A percentile compares a stretch with the other conserved stretches of the same genome.
Evolutionary conservation across 2,113 vertebrate species (phyloP).

Genomic region (Herpailurus yagouaroundi): DNA sequence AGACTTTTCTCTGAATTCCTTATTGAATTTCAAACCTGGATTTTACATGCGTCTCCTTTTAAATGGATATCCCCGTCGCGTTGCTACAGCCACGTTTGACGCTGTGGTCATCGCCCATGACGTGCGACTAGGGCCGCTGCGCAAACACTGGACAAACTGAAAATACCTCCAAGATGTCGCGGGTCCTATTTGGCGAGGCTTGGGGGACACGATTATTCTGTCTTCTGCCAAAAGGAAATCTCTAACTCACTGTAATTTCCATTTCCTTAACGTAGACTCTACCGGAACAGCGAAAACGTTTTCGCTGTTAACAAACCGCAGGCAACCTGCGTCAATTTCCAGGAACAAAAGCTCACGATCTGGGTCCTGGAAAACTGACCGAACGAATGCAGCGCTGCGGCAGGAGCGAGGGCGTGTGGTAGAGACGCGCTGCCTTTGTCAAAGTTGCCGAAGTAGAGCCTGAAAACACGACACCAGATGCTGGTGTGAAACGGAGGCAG

Average conservation of each 20-base stretch:
- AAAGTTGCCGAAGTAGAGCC: slow-evolving; percentile 70
- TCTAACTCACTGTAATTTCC: not conserved
- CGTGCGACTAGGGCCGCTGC: not conserved
- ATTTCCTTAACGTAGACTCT: not conserved
- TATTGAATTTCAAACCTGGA: slow-evolving; percentile 76
- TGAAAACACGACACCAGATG: slow-evolving; percentile 83
- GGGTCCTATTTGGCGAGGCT: not conserved
- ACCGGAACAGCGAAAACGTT: not conserved
- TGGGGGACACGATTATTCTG: not conserved
- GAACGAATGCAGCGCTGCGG: slow-evolving; percentile 43
- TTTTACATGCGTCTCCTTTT: slow-evolving; percentile 61
- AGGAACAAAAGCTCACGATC: slow-evolving; percentile 73
- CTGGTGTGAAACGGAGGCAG: slow-evolving; percentile 70
- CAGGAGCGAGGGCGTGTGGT: slow-evolving; percentile 58
- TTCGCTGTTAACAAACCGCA: not conserved
- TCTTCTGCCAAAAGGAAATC: not conserved
- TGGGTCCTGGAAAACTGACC: slow-evolving; percentile 52
- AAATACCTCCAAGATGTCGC: slow-evolving; percentile 10
- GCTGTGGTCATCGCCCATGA: not conserved
- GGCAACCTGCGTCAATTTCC: slow-evolving; percentile 57
- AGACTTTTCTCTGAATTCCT: slow-evolving; percentile 60
- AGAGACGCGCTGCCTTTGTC: slow-evolving; percentile 27
- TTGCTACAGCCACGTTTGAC: slow-evolving; percentile 29
- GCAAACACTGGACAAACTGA: slow-evolving; percentile 22
- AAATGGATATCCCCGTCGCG: not conserved